A percentile compares a stretch with the other conserved stretches of the same genome.
phyloP scores from a whole-genome alignment of 2,888 invertebrate species.

The Dermolepida albohirtum region DNA sequence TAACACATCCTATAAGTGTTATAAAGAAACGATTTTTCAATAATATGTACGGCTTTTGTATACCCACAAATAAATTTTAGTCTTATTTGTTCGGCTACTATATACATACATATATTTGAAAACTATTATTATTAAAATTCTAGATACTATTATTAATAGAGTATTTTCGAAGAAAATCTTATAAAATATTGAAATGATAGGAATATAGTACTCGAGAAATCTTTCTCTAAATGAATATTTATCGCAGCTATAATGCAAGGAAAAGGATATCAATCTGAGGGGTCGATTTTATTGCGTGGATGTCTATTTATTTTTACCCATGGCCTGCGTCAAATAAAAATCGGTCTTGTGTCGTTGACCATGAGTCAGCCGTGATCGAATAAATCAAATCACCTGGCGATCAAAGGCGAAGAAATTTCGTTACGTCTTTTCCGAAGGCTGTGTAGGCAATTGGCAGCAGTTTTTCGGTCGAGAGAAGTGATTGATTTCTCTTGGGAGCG shows the following conservation, averaged over 20 bases:
- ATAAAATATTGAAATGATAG: no score
- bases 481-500: slow-evolving; percentile 63
- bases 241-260: not conserved
- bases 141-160: no score
- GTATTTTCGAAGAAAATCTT: no score
- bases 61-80: no score
- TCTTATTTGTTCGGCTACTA: no score
- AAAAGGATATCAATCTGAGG: slow-evolving; percentile 10
- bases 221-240: not conserved
- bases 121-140: no score
- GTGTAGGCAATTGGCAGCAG: slow-evolving; percentile 59
- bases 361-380: slow-evolving; percentile 29
- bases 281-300: slow-evolving; percentile 11
- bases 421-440: slow-evolving; percentile 51
- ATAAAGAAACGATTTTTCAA: no score
- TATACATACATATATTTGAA: no score
- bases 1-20: no score
- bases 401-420: slow-evolving; percentile 52
- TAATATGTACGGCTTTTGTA: no score
- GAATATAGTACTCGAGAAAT: no score
- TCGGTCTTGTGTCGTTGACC: slow-evolving; percentile 11
- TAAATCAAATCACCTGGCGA: slow-evolving; percentile 42
- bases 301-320: slow-evolving; percentile 17
- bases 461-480: slow-evolving; percentile 61
- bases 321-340: slow-evolving; percentile 25